A percentile compares a stretch with the other conserved stretches of the same genome.
Evolutionary conservation across 2,888 invertebrate genomes (phyloP).

Genomic region (Dromius quadrimaculatus): DNA sequence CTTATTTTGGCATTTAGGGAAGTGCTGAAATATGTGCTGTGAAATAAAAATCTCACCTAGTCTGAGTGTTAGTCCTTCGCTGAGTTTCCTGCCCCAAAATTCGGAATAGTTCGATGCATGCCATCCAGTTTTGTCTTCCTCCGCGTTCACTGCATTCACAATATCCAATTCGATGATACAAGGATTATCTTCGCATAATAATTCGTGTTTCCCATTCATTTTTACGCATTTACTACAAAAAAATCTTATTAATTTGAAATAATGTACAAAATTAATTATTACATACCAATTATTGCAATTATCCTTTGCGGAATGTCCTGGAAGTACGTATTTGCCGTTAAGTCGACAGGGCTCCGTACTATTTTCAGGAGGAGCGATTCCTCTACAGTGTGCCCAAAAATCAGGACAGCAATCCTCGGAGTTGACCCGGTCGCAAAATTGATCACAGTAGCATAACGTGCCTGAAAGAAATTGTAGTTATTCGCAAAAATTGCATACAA

Average conservation of each 20-base stretch:
- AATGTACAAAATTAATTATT: background rate
- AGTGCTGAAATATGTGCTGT: too few species aligned
- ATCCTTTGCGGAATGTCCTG: conserved; percentile 69
- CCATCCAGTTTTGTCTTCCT: conserved; percentile 75
- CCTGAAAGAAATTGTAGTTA: conserved; percentile 68
- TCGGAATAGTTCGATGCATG: conserved; percentile 82
- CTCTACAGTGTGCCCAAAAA: conserved; percentile 80
- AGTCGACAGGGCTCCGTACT: conserved; percentile 68
- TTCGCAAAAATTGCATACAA: background rate
- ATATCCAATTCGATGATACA: conserved; percentile 83
- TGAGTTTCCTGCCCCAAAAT: conserved; percentile 86
- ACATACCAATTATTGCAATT: conserved; percentile 82
- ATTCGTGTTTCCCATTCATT: conserved; percentile 63
- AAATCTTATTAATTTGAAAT: background rate
- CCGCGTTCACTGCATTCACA: conserved; percentile 75
- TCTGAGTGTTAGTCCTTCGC: conserved; percentile 81
- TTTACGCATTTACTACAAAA: conserved; percentile 71
- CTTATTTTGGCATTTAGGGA: too few species aligned
- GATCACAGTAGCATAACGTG: conserved; percentile 94
- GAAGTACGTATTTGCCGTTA: conserved; percentile 69
- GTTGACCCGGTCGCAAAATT: conserved; percentile 84
- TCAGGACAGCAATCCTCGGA: conserved; percentile 94
- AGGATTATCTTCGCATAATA: conserved; percentile 77
- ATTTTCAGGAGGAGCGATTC: conserved; percentile 61
- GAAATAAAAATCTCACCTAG: conserved; percentile 73